A percentile compares a stretch with the other conserved stretches of the same genome.
Evolutionary conservation across 2,113 vertebrate species (phyloP).

Genomic region (Ariopsis seemanni): DNA sequence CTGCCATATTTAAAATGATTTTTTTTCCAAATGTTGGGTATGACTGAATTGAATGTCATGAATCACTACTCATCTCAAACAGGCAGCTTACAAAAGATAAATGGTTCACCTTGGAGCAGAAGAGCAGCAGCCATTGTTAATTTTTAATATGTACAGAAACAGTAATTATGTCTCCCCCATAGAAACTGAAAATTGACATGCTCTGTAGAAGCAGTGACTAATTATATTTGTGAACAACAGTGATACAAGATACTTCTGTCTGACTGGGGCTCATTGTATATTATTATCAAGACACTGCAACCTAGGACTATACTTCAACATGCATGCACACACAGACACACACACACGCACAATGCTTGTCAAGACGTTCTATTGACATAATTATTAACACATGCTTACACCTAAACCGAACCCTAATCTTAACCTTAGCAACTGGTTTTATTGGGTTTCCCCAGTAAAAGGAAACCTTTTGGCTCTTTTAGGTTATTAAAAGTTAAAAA

Average conservation of each 20-base stretch:
- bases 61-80: slow-evolving; percentile 16
- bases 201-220: slow-evolving; percentile 77
- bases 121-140: slow-evolving; percentile 69
- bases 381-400: background rate
- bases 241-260: slow-evolving; percentile 77
- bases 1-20: slow-evolving; percentile 17
- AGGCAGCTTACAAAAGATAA: slow-evolving; percentile 37
- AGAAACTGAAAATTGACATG: slow-evolving; percentile 74
- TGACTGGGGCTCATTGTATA: slow-evolving; percentile 76
- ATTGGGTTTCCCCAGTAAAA: background rate
- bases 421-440: background rate
- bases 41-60: background rate
- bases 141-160: slow-evolving; percentile 75
- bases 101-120: slow-evolving; percentile 70
- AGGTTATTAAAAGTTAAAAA: background rate
- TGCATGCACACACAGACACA: background rate
- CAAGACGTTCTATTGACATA: background rate
- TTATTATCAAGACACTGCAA: slow-evolving; percentile 70
- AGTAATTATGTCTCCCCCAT: slow-evolving; percentile 72
- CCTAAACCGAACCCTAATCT: background rate
- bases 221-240: slow-evolving; percentile 82
- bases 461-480: background rate
- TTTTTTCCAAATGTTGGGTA: background rate
- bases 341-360: background rate
- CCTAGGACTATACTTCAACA: slow-evolving; percentile 10